These are phyloP conservation scores for Propsilocerus akamusi DNA, from an alignment of 1,140 invertebrate genomes.

Conservation along the genomic window DNA sequence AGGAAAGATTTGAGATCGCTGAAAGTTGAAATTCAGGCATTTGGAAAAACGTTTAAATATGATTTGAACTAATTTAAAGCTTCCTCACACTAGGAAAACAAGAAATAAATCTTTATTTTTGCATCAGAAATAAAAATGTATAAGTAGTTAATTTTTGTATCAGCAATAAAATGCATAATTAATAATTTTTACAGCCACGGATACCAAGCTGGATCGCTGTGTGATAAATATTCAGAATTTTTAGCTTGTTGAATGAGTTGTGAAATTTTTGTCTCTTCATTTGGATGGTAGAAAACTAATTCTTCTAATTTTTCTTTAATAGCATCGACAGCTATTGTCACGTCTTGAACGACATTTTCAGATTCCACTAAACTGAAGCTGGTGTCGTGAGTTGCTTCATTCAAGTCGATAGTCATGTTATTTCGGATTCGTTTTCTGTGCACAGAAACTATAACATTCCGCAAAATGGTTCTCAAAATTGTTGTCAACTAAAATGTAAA, in stretches of 20 bases:
- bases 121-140: too few species aligned
- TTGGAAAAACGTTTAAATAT: constrained; percentile 16
- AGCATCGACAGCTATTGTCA: constrained; percentile 71
- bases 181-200: constrained; percentile 92
- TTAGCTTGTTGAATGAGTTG: constrained; percentile 81
- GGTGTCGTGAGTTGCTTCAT: constrained; percentile 11
- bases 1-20: constrained; percentile 36
- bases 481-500: constrained; percentile 40
- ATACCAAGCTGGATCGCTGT: constrained; percentile 98
- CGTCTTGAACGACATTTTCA: constrained; percentile 70
- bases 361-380: constrained; percentile 53
- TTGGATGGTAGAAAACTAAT: constrained; percentile 77
- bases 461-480: constrained; percentile 74
- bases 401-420: constrained; percentile 21
- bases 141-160: too few species aligned
- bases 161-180: too few species aligned
- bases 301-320: constrained; percentile 71
- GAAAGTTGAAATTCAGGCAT: constrained; percentile 27
- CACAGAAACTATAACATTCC: constrained; percentile 84
- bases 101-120: too few species aligned
- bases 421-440: constrained; percentile 70
- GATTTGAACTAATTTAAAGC: constrained; percentile 17
- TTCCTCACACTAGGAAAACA: too few species aligned
- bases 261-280: constrained; percentile 68
- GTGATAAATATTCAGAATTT: constrained; percentile 84